Conservation (phyloP, 30 jellyfish, hydroid and myxozoan species). For the Catostylus mosaicus region DNA sequence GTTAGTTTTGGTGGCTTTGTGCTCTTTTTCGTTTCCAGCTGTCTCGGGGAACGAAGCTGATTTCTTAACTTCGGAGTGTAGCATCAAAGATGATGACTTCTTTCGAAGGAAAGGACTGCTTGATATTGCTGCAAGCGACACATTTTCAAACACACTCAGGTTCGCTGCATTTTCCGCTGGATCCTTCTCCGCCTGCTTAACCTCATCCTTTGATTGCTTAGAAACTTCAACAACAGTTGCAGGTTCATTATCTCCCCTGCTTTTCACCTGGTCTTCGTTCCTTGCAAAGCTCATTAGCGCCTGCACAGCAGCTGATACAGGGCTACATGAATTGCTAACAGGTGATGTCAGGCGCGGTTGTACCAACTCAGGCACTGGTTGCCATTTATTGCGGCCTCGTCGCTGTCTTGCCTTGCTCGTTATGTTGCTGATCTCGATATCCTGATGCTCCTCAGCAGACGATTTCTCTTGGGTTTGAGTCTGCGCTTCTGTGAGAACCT, state of each 20-base stretch:
- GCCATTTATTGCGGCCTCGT: constrained; percentile 15
- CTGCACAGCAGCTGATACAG: constrained; percentile 96
- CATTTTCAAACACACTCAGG: constrained; percentile 22
- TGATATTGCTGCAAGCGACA: constrained; percentile 27
- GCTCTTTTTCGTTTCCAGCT: constrained; percentile 5
- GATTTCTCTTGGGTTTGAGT: constrained; percentile 16
- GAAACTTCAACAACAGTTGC: neutral
- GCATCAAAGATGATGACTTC: constrained; percentile 41
- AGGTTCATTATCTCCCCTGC: neutral
- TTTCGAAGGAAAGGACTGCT: constrained; percentile 63
- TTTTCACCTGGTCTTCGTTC: constrained; percentile 12
- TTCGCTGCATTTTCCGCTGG: constrained; percentile 6
- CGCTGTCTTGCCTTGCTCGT: constrained; percentile 38
- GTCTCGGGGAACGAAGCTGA: constrained; percentile 22
- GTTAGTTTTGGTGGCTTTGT: neutral
- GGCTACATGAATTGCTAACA: constrained; percentile 90
- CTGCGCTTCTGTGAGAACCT: constrained; percentile 5
- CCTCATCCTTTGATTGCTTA: neutral
- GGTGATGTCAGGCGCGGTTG: constrained; percentile 81
- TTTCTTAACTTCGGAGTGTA: constrained; percentile 31
- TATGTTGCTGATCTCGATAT: constrained; percentile 64
- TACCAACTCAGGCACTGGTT: constrained; percentile 68
- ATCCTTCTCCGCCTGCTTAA: constrained; percentile 5
- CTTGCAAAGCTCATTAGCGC: constrained; percentile 90
- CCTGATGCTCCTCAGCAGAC: constrained; percentile 42